Evolutionary conservation across 2,888 invertebrate genomes (phyloP), one percentile per base, ranked within the genome.

Genomic region (Ophion ventricosus): DNA sequence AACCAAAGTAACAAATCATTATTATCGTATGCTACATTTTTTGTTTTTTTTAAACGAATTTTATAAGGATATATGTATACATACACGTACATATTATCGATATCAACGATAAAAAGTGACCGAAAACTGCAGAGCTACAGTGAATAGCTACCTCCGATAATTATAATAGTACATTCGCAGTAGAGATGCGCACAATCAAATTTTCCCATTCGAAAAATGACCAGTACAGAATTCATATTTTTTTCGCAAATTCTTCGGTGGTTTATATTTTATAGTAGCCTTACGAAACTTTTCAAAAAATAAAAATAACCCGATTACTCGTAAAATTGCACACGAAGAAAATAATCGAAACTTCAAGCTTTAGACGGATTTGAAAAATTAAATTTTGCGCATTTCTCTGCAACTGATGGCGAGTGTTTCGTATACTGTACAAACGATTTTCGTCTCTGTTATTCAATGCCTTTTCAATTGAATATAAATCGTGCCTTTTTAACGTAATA

Each of bases 1-100:
- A 84, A 84, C 84, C 84, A 82, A 82, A 84, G 84, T 82, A 82
- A 84, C 70, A 72, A 79, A 79, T 70, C 70, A 66, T 82, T 79
- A 67, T 76, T 73, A 67, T 64, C 26, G 26, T 77, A 77, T 67
- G 43, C 59, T 72, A 63, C 40, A 54, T 75, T 75, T 35, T 29
- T 29, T 29, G 29, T 29, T 80, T 70, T 81, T 49, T 69, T 70
- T 78, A 75, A 80, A 84, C 76, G 61, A 63, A 56, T 80, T 80
- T 63, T 80, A 25, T 64, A 72, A 49, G 5, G 29, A 20, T 40
- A 35, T 40, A 40, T 61, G 40, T 43, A 43, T 57, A 72, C 35
- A 72, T 63, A 35, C 23, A 43, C 35, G 56, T 61, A 73, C 49
- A 69, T 72, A 72, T 66, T 76, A 75, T 75, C n/a, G 57, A 74